Percentiles rank a stretch among this genome's conserved stretches.
phyloP scores from a whole-genome alignment of 2,888 invertebrate species.

The Mimachlamys varia region DNA sequence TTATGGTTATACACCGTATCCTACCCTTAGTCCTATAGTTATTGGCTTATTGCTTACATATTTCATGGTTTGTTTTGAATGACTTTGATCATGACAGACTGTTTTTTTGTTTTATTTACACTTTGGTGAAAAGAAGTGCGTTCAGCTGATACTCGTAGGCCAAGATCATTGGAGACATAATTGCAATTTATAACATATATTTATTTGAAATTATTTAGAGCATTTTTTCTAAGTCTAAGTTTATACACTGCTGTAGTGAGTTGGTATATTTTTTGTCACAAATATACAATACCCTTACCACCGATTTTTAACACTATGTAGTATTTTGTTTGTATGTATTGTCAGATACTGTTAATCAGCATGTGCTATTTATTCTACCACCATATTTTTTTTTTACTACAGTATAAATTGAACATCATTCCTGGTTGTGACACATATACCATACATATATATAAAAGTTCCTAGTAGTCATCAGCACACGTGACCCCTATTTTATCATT shows the following conservation, averaged over 20 bases:
- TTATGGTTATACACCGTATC: neutral
- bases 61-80: slow-evolving; percentile 1
- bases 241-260: neutral
- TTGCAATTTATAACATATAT: neutral
- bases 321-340: neutral
- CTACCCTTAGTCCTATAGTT: neutral
- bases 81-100: neutral
- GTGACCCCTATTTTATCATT: neutral
- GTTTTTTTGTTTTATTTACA: slow-evolving; percentile 23
- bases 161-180: neutral
- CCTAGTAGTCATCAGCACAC: neutral
- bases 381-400: neutral
- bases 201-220: neutral
- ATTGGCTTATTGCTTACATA: neutral
- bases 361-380: neutral
- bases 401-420: neutral
- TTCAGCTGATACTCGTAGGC: slow-evolving; percentile 23
- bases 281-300: neutral
- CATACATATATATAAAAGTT: neutral
- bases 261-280: neutral
- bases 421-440: neutral
- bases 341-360: neutral
- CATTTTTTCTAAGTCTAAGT: neutral
- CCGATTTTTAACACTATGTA: neutral
- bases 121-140: slow-evolving; percentile 6